phyloP scores from a whole-genome alignment of 2,113 vertebrate species.

The Benitochromis conjunctus region DNA sequence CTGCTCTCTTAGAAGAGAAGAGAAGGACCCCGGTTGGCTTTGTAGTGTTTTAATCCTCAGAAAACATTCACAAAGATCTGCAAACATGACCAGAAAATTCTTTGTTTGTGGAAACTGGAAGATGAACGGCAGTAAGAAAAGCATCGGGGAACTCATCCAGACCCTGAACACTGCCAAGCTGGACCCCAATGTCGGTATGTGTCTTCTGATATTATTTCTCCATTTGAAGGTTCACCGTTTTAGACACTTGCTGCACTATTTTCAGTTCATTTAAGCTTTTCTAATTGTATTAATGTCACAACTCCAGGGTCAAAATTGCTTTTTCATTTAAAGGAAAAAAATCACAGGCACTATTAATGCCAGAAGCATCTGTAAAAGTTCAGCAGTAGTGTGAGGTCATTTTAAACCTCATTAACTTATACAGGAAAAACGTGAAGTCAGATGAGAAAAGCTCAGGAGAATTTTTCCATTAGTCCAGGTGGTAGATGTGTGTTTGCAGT shows the following conservation, averaged over 20 bases:
- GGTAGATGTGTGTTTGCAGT: constrained; percentile 41
- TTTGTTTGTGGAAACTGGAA: constrained; percentile 99
- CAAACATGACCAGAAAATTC: constrained; percentile 89
- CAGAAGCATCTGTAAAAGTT: not conserved
- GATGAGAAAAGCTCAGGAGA: not conserved
- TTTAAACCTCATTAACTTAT: not conserved
- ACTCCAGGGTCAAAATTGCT: not conserved
- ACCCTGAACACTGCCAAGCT: constrained; percentile 83
- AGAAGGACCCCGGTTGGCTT: not conserved
- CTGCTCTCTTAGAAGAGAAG: constrained; percentile 11
- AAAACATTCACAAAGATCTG: not conserved
- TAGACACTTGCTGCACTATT: not conserved
- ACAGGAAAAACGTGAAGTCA: not conserved
- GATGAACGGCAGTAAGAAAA: constrained; percentile 95
- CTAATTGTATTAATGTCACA: not conserved
- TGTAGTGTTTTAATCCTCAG: not conserved
- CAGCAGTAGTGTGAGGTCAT: too few species aligned
- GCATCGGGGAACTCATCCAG: constrained; percentile 85
- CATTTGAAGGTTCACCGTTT: not conserved
- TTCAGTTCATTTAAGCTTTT: not conserved
- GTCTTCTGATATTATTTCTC: not conserved
- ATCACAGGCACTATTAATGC: not conserved
- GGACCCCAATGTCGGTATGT: constrained; percentile 84
- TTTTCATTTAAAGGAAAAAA: not conserved
- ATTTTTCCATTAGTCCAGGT: not conserved